Evolutionary conservation across 2,113 vertebrate species (phyloP).

Genomic region (Thunnus maccoyii): DNA sequence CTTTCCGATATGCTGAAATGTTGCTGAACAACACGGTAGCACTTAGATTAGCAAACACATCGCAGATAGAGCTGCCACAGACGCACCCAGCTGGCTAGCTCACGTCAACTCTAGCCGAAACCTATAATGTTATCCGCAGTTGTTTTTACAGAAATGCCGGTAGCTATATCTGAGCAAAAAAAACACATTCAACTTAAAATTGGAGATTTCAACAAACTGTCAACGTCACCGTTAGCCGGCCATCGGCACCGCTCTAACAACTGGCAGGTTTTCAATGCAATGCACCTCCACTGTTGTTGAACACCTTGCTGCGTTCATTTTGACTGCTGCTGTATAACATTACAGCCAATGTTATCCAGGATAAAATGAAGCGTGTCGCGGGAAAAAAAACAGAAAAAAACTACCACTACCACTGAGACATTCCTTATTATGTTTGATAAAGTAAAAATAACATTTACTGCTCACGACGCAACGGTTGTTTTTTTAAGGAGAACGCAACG

Average conservation of each 20-base stretch:
- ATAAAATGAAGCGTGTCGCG: background rate
- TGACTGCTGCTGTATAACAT: conserved; percentile 58
- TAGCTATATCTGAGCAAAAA: background rate
- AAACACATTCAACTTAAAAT: conserved; percentile 31
- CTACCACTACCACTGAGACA: background rate
- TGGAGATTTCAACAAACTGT: background rate
- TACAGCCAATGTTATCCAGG: background rate
- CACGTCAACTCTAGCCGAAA: conserved; percentile 62
- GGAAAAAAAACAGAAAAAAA: background rate
- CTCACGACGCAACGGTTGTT: conserved; percentile 49
- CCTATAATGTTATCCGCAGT: conserved; percentile 39
- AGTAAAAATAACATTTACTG: conserved; percentile 15
- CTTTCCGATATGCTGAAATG: conserved; percentile 8
- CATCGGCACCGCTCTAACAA: conserved; percentile 34
- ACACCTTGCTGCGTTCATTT: conserved; percentile 81
- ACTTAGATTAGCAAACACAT: conserved; percentile 66
- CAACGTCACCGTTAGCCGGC: conserved; percentile 47
- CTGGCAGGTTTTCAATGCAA: conserved; percentile 62
- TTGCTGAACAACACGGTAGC: conserved; percentile 45
- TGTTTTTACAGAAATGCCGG: conserved; percentile 9
- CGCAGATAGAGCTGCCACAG: conserved; percentile 61
- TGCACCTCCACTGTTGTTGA: conserved; percentile 70
- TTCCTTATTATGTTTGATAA: background rate
- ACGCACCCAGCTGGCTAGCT: conserved; percentile 75
- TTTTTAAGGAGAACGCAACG: conserved; percentile 68